These are phyloP conservation scores for Drosophila rhopaloa DNA, from an alignment of 1,140 invertebrate genomes.

Conservation along the genomic window DNA sequence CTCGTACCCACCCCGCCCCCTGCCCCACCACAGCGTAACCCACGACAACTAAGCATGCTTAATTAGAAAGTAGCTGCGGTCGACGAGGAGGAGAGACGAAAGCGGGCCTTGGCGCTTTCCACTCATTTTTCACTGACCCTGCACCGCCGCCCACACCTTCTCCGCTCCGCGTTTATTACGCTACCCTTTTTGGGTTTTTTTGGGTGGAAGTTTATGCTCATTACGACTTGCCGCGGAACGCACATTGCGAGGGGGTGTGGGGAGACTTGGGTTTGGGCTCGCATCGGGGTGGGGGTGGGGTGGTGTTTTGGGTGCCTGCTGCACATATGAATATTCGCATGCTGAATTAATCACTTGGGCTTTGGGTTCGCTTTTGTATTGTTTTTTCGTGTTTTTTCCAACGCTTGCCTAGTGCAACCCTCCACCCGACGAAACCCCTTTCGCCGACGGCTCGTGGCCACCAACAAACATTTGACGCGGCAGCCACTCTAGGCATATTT, in stretches of 20 bases:
- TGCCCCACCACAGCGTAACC: conserved; percentile 5
- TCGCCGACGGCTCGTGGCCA: background rate
- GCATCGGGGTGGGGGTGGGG: background rate
- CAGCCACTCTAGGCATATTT: conserved; percentile 66
- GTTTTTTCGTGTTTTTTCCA: conserved; percentile 23
- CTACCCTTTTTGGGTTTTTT: conserved; percentile 19
- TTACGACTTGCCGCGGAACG: conserved; percentile 36
- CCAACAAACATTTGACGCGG: conserved; percentile 52
- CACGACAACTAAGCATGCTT: conserved; percentile 76
- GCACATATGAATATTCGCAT: conserved; percentile 74
- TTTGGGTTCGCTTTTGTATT: conserved; percentile 49
- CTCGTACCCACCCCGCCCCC: background rate
- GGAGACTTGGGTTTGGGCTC: background rate
- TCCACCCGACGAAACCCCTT: background rate
- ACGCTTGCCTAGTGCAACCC: conserved; percentile 12
- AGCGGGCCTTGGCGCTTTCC: conserved; percentile 26
- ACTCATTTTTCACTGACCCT: conserved; percentile 75
- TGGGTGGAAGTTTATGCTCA: conserved; percentile 44
- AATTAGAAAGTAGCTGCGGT: conserved; percentile 80
- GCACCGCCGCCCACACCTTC: background rate
- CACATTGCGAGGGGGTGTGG: background rate
- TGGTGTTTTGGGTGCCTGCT: background rate
- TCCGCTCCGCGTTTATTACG: background rate
- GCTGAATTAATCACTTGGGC: conserved; percentile 80
- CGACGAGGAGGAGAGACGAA: conserved; percentile 1